phyloP scores from a whole-genome alignment of 1,140 invertebrate genomes.

The Onthophagus taurus region DNA sequence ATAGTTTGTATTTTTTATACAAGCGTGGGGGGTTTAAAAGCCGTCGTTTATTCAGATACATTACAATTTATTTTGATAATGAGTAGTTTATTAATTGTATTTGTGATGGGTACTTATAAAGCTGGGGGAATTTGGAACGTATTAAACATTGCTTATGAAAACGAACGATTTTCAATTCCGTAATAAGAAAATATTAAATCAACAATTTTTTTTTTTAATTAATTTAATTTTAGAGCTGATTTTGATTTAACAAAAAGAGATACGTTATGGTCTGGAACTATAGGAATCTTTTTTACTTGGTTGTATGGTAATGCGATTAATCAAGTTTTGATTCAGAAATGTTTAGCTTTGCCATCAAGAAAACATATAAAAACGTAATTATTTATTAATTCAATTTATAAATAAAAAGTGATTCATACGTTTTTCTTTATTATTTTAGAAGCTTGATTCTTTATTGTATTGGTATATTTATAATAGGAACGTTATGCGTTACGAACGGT shows the following conservation, averaged over 20 bases:
- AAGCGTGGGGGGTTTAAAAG: constrained; percentile 59
- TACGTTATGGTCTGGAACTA: constrained; percentile 47
- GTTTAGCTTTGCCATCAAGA: constrained; percentile 43
- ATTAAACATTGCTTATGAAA: constrained; percentile 37
- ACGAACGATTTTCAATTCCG: constrained; percentile 37
- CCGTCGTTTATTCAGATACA: constrained; percentile 59
- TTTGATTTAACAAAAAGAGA: constrained; percentile 43
- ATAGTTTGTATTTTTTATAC: constrained; percentile 61
- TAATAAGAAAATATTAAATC: too few relatives aligned
- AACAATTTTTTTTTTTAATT: neutral
- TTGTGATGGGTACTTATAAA: constrained; percentile 44
- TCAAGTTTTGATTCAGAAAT: constrained; percentile 50
- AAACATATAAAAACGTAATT: constrained; percentile 41
- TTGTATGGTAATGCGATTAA: constrained; percentile 46
- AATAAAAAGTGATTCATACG: constrained; percentile 35
- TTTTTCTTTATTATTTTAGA: constrained; percentile 54
- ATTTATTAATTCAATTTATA: neutral
- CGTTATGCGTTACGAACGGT: constrained; percentile 36
- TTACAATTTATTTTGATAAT: constrained; percentile 58
- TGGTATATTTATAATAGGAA: constrained; percentile 37
- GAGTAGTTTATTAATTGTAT: constrained; percentile 51
- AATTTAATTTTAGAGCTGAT: constrained; percentile 37
- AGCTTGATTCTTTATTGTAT: constrained; percentile 43
- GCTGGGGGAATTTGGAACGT: constrained; percentile 39
- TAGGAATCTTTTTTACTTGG: constrained; percentile 50